phyloP scores from a whole-genome alignment of 2,888 invertebrate genomes.

The Perizoma flavofasciatum region DNA sequence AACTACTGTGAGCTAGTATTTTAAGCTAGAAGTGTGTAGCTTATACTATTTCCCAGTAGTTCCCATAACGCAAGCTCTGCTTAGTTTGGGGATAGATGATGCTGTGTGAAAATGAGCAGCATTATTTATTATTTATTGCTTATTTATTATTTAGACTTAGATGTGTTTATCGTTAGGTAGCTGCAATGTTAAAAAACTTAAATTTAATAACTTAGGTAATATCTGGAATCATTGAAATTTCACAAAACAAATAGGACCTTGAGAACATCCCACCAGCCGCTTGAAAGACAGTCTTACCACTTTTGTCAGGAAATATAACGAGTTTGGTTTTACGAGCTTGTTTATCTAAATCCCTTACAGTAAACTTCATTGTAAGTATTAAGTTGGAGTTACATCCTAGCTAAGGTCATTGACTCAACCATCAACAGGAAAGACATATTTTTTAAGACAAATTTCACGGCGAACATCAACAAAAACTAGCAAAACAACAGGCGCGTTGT shows the following conservation, averaged over 20 bases:
- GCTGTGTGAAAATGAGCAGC: too few relatives aligned
- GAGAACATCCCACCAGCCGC: slow-evolving; percentile 36
- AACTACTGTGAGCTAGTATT: too few relatives aligned
- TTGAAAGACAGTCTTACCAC: slow-evolving; percentile 54
- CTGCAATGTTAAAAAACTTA: too few relatives aligned
- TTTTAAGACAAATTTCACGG: neutral
- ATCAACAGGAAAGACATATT: slow-evolving; percentile 21
- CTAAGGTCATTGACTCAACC: slow-evolving; percentile 34
- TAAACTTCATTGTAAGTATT: slow-evolving; percentile 25
- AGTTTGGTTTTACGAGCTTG: slow-evolving; percentile 61
- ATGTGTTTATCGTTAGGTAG: too few relatives aligned
- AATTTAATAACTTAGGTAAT: too few relatives aligned
- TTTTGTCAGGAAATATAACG: slow-evolving; percentile 58
- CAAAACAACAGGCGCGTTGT: slow-evolving; percentile 45
- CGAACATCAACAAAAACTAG: slow-evolving; percentile 26
- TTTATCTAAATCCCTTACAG: slow-evolving; percentile 52
- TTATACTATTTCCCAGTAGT: too few relatives aligned
- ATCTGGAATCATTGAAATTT: too few relatives aligned
- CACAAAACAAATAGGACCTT: slow-evolving; percentile 6
- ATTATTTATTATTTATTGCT: too few relatives aligned
- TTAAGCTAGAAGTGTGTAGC: too few relatives aligned
- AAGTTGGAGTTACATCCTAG: slow-evolving; percentile 31
- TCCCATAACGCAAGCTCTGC: too few relatives aligned
- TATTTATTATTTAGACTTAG: too few relatives aligned
- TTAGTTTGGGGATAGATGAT: too few relatives aligned